These are phyloP conservation scores for Andrena bucephala DNA, from an alignment of 2,888 invertebrate species.

Conservation along the genomic window DNA sequence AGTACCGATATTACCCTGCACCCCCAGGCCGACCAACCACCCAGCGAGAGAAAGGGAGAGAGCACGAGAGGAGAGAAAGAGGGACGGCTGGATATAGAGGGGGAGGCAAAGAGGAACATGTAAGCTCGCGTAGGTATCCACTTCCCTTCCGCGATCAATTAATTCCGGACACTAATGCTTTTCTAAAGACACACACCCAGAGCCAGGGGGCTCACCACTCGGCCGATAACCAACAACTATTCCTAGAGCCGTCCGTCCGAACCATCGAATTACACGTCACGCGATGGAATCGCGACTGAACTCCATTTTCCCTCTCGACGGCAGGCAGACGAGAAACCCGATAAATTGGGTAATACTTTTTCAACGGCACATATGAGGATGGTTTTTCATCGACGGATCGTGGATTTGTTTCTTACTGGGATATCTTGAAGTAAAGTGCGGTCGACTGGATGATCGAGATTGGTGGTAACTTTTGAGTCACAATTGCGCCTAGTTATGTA, in stretches of 20 bases:
- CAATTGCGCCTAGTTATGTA: too few species aligned
- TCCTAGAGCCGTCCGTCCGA: constrained; percentile 72
- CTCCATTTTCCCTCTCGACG: constrained; percentile 65
- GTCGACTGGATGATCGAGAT: not conserved
- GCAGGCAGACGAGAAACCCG: constrained; percentile 32
- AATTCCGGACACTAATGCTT: constrained; percentile 83
- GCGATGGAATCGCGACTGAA: constrained; percentile 73
- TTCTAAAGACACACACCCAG: constrained; percentile 80
- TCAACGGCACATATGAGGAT: not conserved
- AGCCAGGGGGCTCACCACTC: constrained; percentile 64
- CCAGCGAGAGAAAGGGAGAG: constrained; percentile 65
- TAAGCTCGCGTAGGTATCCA: constrained; percentile 80
- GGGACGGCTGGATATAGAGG: constrained; percentile 36
- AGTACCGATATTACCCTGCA: constrained; percentile 83
- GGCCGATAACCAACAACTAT: constrained; percentile 75
- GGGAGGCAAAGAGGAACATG: constrained; percentile 71
- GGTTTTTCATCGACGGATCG: not conserved
- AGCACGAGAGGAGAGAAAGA: constrained; percentile 54
- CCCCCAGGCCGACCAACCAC: constrained; percentile 66
- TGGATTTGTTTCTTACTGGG: not conserved
- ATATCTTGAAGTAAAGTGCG: not conserved
- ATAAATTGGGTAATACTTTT: constrained; percentile 51
- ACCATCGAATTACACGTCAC: constrained; percentile 77
- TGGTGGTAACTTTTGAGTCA: not conserved
- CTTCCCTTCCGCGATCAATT: constrained; percentile 83